Percentiles rank a stretch among this genome's conserved stretches.
Conservation (phyloP, 2,888 invertebrate genomes). For the Drosophila mettleri region DNA sequence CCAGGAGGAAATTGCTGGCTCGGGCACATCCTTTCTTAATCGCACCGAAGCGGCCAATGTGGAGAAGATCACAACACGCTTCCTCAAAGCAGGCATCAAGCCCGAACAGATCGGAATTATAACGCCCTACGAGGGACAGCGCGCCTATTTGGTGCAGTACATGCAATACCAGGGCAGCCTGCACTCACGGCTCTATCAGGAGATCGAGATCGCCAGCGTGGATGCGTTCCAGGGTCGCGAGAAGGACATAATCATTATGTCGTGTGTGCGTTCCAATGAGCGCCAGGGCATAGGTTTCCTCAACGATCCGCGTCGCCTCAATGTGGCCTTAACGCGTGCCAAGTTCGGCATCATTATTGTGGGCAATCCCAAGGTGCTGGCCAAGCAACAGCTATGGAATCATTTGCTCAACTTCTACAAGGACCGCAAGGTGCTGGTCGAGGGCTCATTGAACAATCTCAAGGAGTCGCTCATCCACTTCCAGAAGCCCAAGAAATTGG, state of each 20-base stretch:
- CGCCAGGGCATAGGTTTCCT: conserved; percentile 99
- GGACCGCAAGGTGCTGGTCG: conserved; percentile 96
- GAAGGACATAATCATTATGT: conserved; percentile 99
- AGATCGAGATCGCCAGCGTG: conserved; percentile 99
- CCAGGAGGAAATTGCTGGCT: conserved; percentile 99
- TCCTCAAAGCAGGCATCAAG: conserved; percentile 96
- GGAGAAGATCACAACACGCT: conserved; percentile 98
- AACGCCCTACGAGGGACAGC: conserved; percentile 99
- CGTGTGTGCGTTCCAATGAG: conserved; percentile 99
- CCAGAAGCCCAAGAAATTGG: conserved; percentile 97
- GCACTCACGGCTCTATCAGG: conserved; percentile 98
- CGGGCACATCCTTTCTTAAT: conserved; percentile 99
- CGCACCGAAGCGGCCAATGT: conserved; percentile 99
- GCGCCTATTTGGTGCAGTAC: conserved; percentile 98
- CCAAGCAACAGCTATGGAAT: conserved; percentile 99
- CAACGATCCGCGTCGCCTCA: conserved; percentile 98
- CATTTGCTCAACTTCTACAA: conserved; percentile 98
- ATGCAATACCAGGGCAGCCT: conserved; percentile 99
- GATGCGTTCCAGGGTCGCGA: conserved; percentile 99
- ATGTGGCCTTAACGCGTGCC: conserved; percentile 98
- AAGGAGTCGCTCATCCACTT: conserved; percentile 98
- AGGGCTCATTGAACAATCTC: conserved; percentile 98
- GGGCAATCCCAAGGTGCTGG: conserved; percentile 99
- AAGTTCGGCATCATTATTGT: conserved; percentile 99
- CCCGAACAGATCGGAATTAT: conserved; percentile 99